Percentiles rank a stretch among this genome's conserved stretches.
phyloP scores from a whole-genome alignment of 2,797 vertebrate genomes.

The Epinephelus malabaricus region DNA sequence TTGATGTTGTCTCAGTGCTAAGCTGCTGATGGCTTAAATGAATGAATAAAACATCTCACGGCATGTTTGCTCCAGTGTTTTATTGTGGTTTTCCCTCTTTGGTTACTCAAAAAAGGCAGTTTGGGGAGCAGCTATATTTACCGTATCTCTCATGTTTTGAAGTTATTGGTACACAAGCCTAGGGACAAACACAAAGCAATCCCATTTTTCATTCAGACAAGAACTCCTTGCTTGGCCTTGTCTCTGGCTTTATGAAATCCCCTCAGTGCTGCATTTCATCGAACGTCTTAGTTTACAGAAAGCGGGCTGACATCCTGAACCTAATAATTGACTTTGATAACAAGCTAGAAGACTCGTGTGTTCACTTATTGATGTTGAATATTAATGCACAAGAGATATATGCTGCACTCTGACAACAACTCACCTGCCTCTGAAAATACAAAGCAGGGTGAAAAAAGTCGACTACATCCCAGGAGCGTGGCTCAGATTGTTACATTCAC shows the following conservation, averaged over 20 bases:
- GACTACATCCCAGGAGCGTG: background rate
- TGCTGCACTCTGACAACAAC: constrained; percentile 20
- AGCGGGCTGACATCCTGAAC: constrained; percentile 55
- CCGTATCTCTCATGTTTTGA: constrained; percentile 71
- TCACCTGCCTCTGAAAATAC: constrained; percentile 27
- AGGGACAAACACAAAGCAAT: constrained; percentile 78
- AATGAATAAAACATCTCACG: constrained; percentile 82
- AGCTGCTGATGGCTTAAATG: constrained; percentile 67
- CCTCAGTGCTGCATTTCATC: constrained; percentile 67
- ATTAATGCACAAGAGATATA: constrained; percentile 39
- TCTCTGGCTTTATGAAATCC: constrained; percentile 74
- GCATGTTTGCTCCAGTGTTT: constrained; percentile 53
- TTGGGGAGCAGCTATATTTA: constrained; percentile 72
- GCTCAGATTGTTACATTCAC: background rate
- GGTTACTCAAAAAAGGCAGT: constrained; percentile 66
- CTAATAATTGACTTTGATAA: constrained; percentile 74
- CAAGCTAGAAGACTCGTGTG: constrained; percentile 50
- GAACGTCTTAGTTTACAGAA: constrained; percentile 68
- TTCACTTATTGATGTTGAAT: constrained; percentile 59
- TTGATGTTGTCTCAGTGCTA: constrained; percentile 56
- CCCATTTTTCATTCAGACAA: constrained; percentile 80
- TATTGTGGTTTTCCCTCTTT: constrained; percentile 55
- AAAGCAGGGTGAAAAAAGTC: background rate
- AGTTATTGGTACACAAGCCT: constrained; percentile 80
- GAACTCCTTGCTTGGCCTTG: constrained; percentile 70